These are phyloP conservation scores for Dasyprocta punctata DNA, from an alignment of 2,113 vertebrate genomes.

Conservation along the genomic window DNA sequence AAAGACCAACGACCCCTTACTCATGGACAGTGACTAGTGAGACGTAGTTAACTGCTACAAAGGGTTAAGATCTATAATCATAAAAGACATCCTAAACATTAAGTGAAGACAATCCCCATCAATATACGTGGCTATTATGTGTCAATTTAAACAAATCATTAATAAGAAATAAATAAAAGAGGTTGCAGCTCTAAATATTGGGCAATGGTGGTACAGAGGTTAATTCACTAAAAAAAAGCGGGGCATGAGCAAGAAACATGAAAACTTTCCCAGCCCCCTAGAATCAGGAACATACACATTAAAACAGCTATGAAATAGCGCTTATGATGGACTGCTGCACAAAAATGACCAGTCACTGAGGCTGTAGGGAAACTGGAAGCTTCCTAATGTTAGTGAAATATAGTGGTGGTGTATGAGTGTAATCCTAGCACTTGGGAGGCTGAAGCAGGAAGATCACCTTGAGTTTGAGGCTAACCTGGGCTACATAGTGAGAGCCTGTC, in stretches of 20 bases:
- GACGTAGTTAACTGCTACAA: neutral
- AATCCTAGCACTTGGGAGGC: neutral
- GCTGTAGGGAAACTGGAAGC: neutral
- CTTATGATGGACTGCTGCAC: neutral
- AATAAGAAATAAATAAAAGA: neutral
- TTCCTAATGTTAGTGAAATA: neutral
- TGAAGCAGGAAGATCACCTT: neutral
- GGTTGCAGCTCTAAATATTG: neutral
- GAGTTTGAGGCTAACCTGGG: neutral
- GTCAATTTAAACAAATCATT: neutral
- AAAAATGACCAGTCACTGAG: neutral
- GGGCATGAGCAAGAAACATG: neutral
- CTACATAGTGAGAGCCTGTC: neutral
- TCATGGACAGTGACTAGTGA: no score
- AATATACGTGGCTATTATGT: neutral
- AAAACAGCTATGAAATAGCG: neutral
- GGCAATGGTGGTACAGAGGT: neutral
- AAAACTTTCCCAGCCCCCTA: neutral
- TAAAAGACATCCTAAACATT: neutral
- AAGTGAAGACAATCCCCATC: neutral
- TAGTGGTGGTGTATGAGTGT: neutral
- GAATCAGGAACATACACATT: neutral
- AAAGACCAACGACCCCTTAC: neutral
- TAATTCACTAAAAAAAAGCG: neutral
- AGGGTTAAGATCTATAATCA: neutral